These are phyloP conservation scores for Murina feae DNA, from an alignment of 2,113 vertebrate species.

Conservation along the genomic window DNA sequence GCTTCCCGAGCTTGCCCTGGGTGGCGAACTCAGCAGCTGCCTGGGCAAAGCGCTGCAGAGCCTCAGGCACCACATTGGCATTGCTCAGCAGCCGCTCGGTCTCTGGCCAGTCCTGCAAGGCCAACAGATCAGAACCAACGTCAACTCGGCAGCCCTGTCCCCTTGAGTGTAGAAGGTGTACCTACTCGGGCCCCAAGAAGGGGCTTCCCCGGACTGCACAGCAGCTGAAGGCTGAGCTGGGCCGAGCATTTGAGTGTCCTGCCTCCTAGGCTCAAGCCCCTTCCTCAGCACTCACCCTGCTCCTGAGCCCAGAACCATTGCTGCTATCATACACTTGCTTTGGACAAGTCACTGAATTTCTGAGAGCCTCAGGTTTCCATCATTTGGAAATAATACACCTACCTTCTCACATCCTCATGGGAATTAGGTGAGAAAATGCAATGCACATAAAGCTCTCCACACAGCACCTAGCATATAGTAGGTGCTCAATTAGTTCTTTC, in stretches of 20 bases:
- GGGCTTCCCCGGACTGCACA: neutral
- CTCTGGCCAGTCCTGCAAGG: conserved; percentile 54
- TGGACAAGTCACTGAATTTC: neutral
- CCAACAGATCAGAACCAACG: neutral
- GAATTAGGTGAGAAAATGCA: neutral
- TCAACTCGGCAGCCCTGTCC: neutral
- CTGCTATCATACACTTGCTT: neutral
- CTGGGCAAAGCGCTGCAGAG: conserved; percentile 66
- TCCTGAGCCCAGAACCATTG: neutral
- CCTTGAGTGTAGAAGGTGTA: neutral
- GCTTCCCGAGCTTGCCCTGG: conserved; percentile 64
- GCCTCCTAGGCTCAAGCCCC: neutral
- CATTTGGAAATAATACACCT: neutral
- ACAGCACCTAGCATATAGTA: neutral
- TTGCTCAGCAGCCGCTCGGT: conserved; percentile 49
- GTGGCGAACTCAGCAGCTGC: conserved; percentile 72
- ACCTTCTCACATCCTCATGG: neutral
- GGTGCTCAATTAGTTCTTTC: neutral
- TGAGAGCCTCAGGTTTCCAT: neutral
- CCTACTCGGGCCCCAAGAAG: neutral
- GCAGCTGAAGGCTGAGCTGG: conserved; percentile 37
- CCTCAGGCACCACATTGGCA: conserved; percentile 59
- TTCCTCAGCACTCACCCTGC: neutral
- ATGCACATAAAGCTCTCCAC: neutral
- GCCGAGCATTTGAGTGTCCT: neutral